Conservation (phyloP, 2,113 vertebrate genomes). For the Ornithorhynchus anatinus region DNA sequence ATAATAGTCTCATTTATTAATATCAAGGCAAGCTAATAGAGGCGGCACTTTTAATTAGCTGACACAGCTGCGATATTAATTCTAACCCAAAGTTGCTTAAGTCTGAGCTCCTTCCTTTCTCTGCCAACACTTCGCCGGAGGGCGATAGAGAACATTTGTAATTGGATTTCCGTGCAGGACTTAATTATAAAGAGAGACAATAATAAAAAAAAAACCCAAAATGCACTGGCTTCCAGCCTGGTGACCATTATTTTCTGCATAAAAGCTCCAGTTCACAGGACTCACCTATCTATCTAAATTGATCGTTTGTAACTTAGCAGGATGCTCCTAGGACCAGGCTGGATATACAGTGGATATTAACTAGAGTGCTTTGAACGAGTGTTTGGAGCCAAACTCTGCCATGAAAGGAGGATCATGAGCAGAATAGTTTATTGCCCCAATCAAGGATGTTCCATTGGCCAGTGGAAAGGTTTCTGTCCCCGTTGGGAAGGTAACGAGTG, state of each 20-base stretch:
- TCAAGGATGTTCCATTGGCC: conserved; percentile 26
- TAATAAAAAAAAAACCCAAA: conserved; percentile 55
- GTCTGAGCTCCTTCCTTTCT: conserved; percentile 42
- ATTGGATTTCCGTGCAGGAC: conserved; percentile 65
- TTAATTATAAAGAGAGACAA: conserved; percentile 70
- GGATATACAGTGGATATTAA: neutral
- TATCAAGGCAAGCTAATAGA: conserved; percentile 62
- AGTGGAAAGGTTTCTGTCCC: neutral
- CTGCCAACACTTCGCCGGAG: conserved; percentile 51
- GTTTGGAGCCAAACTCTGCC: neutral
- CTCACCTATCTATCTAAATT: conserved; percentile 47
- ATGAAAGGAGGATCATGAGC: neutral
- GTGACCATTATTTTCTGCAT: conserved; percentile 47
- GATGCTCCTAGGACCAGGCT: neutral
- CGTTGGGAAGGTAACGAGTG: neutral
- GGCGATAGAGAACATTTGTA: conserved; percentile 63
- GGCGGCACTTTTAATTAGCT: conserved; percentile 67
- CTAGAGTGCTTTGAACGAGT: no score
- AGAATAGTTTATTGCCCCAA: neutral
- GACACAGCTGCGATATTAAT: conserved; percentile 57
- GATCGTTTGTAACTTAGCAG: conserved; percentile 54
- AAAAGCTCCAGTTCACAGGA: conserved; percentile 33
- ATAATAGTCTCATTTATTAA: conserved; percentile 72
- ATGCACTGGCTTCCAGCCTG: conserved; percentile 37
- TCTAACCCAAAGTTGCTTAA: conserved; percentile 69